Conservation (phyloP, 2,797 vertebrate genomes). For the Coendou prehensilis region DNA sequence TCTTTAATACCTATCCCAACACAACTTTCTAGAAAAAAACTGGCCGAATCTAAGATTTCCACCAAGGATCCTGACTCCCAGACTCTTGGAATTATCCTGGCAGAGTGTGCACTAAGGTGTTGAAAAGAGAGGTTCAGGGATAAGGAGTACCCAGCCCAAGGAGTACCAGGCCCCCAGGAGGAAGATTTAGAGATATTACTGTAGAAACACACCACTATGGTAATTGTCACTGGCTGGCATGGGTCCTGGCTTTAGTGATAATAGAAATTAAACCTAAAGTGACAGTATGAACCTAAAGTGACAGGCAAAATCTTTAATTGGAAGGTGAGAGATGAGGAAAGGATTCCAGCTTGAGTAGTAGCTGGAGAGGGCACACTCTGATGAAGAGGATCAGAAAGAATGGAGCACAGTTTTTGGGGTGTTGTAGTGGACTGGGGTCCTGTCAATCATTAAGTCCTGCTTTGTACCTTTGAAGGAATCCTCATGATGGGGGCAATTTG, state of each 20-base stretch:
- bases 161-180: background rate
- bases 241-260: background rate
- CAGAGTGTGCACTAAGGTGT: background rate
- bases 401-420: background rate
- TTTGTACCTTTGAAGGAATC: background rate
- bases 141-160: background rate
- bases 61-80: background rate
- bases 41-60: background rate
- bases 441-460: background rate
- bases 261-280: background rate
- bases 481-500: background rate
- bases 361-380: too few relatives aligned
- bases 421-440: background rate
- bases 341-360: too few relatives aligned
- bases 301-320: background rate
- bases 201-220: background rate
- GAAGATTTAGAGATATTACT: background rate
- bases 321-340: background rate
- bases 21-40: background rate
- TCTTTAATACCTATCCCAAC: background rate
- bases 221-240: background rate
- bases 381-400: too few relatives aligned
- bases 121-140: background rate
- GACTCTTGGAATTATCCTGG: slow-evolving; percentile 7
- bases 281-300: background rate